Conservation (phyloP, 2,888 invertebrate genomes). For the Andrena fulva region DNA sequence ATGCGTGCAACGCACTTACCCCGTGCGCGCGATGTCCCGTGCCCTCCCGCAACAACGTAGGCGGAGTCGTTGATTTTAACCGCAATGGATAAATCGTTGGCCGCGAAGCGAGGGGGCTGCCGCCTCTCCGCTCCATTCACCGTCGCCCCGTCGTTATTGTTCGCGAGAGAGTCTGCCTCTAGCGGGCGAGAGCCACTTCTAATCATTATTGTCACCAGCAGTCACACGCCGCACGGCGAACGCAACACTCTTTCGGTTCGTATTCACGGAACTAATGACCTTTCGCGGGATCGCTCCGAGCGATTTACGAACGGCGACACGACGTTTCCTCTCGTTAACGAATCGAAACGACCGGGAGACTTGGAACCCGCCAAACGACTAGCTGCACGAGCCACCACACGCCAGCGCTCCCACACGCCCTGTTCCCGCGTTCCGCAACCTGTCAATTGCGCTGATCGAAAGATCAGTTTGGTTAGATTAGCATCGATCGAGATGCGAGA, state of each 20-base stretch:
- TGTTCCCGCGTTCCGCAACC: neutral
- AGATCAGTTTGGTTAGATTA: neutral
- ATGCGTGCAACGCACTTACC: conserved; percentile 36
- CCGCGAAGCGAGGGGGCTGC: conserved; percentile 1
- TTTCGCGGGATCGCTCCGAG: conserved; percentile 13
- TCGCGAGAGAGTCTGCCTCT: conserved; percentile 17
- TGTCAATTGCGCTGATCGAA: neutral
- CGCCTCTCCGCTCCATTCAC: conserved; percentile 31
- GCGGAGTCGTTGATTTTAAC: conserved; percentile 63
- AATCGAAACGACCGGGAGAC: conserved; percentile 32
- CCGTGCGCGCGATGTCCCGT: conserved; percentile 21
- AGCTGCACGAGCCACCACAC: neutral
- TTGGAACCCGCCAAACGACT: conserved; percentile 10
- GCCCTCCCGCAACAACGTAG: conserved; percentile 54
- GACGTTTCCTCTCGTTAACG: conserved; percentile 28
- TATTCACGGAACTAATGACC: conserved; percentile 43
- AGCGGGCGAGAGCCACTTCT: conserved; percentile 46
- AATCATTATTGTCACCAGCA: conserved; percentile 61
- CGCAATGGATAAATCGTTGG: conserved; percentile 61
- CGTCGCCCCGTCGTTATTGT: conserved; percentile 52
- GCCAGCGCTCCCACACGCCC: neutral
- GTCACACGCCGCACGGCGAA: conserved; percentile 23
- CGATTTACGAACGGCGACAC: conserved; percentile 13
- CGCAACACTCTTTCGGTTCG: conserved; percentile 36
- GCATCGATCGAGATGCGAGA: neutral